These are phyloP conservation scores for Lingula anatina DNA, from an alignment of 2,888 invertebrate genomes.

Conservation along the genomic window DNA sequence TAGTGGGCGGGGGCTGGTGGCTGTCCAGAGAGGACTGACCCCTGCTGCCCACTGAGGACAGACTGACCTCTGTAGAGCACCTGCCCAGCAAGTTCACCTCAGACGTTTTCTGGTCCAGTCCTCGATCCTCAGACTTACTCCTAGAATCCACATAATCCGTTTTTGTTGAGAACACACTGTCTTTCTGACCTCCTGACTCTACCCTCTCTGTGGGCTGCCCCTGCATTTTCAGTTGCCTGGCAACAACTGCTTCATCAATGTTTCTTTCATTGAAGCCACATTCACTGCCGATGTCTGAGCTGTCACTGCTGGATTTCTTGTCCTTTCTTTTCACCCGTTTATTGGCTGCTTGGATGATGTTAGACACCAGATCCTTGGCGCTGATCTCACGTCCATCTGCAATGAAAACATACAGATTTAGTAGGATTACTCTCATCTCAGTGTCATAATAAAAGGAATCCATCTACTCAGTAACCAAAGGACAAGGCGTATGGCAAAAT, in stretches of 20 bases:
- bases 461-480: too few relatives aligned
- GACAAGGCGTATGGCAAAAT: too few relatives aligned
- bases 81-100: background rate
- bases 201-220: background rate
- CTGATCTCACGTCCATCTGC: too few relatives aligned
- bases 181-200: too few relatives aligned
- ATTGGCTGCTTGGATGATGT: slow-evolving; percentile 78
- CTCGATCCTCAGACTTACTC: background rate
- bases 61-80: background rate
- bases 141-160: too few relatives aligned
- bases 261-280: slow-evolving; percentile 34
- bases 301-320: slow-evolving; percentile 7
- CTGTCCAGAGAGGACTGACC: background rate
- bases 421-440: too few relatives aligned
- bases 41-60: background rate
- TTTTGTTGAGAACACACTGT: background rate
- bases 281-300: slow-evolving; percentile 7
- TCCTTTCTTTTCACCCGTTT: slow-evolving; percentile 60
- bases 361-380: slow-evolving; percentile 64
- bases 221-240: background rate
- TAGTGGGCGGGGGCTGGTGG: background rate
- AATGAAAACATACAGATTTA: too few relatives aligned
- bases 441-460: too few relatives aligned
- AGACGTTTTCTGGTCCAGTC: background rate
- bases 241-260: slow-evolving; percentile 38